phyloP scores from a whole-genome alignment of 2,888 invertebrate species.

The Camponotus fellah region DNA sequence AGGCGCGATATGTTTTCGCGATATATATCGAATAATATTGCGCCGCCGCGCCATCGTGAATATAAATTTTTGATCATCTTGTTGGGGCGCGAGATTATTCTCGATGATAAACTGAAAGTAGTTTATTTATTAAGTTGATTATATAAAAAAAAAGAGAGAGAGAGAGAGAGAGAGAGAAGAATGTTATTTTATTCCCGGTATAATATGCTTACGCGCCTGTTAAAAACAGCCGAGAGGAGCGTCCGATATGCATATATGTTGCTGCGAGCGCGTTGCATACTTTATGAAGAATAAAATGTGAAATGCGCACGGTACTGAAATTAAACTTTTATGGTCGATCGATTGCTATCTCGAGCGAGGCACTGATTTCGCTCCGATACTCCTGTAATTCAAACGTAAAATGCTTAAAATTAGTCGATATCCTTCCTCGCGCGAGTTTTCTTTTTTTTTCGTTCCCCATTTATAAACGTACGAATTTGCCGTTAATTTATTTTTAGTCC shows the following conservation, averaged over 20 bases:
- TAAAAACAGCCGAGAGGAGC: conserved; percentile 4
- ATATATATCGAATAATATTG: background rate
- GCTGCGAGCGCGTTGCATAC: conserved; percentile 17
- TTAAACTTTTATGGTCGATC: conserved; percentile 42
- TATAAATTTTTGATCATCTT: conserved; percentile 19
- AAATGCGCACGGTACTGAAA: conserved; percentile 25
- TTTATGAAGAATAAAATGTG: conserved; percentile 39
- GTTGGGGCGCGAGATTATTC: background rate
- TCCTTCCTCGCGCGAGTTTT: background rate
- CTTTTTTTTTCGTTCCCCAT: background rate
- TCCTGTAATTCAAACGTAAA: conserved; percentile 16
- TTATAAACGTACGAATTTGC: conserved; percentile 5
- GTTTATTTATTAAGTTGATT: conserved; percentile 10
- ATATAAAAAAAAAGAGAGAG: conserved; percentile 20
- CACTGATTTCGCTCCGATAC: conserved; percentile 28
- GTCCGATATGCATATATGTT: background rate
- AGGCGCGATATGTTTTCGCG: background rate
- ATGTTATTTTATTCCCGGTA: background rate
- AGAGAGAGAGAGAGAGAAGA: no score
- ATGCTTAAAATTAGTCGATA: background rate
- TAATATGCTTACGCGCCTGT: background rate
- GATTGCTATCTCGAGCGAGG: conserved; percentile 41
- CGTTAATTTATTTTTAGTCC: background rate
- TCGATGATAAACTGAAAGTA: conserved; percentile 14
- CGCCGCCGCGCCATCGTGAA: background rate